These are phyloP conservation scores for Torymus tubicola DNA, from an alignment of 2,888 invertebrate species.

Conservation along the genomic window DNA sequence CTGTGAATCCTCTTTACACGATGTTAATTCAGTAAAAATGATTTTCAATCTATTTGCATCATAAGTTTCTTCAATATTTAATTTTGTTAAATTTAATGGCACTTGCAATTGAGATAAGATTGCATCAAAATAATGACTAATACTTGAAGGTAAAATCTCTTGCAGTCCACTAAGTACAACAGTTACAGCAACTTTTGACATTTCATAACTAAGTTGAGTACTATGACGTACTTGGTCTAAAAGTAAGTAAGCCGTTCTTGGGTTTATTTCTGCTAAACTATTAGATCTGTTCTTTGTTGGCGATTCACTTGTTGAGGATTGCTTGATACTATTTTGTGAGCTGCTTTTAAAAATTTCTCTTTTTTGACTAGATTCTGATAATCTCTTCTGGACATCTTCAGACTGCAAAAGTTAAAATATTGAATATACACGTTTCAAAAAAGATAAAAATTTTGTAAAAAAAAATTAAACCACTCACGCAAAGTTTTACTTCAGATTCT, in stretches of 20 bases:
- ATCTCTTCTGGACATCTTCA: conserved; percentile 34
- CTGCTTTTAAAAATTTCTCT: conserved; percentile 65
- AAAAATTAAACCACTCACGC: conserved; percentile 14
- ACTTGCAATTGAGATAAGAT: conserved; percentile 80
- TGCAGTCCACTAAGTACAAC: conserved; percentile 83
- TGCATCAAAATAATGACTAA: conserved; percentile 80
- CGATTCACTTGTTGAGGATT: conserved; percentile 64
- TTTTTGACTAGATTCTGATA: conserved; percentile 60
- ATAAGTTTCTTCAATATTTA: conserved; percentile 87
- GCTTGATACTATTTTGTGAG: conserved; percentile 65
- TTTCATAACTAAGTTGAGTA: conserved; percentile 90
- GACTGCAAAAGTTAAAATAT: conserved; percentile 32
- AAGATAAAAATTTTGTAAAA: background rate
- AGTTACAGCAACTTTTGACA: conserved; percentile 89
- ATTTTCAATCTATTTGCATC: conserved; percentile 90
- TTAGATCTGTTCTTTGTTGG: conserved; percentile 69
- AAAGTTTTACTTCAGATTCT: conserved; percentile 63
- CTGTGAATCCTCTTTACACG: conserved; percentile 95
- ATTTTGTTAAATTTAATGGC: conserved; percentile 81
- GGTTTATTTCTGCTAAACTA: conserved; percentile 70
- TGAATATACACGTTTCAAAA: background rate
- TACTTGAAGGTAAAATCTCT: conserved; percentile 79
- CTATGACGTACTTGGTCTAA: conserved; percentile 89
- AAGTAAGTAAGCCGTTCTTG: conserved; percentile 83
- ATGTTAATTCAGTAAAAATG: conserved; percentile 89